These are phyloP conservation scores for Malurus elegans DNA, from an alignment of 2,113 vertebrate genomes.

Conservation along the genomic window DNA sequence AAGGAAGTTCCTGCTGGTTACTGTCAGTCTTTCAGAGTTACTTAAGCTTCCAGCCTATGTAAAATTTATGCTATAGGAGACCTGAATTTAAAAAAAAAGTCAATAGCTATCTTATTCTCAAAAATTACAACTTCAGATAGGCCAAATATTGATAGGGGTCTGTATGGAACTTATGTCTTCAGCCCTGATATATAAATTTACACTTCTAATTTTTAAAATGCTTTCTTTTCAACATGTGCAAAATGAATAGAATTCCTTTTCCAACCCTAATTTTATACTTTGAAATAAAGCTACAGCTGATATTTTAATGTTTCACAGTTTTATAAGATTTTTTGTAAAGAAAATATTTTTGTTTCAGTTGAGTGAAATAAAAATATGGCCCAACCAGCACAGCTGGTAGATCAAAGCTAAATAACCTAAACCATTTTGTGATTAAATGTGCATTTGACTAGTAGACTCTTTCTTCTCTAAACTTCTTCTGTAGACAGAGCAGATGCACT, in stretches of 20 bases:
- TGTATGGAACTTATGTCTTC: fast-evolving
- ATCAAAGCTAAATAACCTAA: background rate
- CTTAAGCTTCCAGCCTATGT: background rate
- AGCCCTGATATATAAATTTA: background rate
- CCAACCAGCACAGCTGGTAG: background rate
- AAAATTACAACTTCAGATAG: background rate
- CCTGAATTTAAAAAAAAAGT: background rate
- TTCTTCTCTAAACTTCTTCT: background rate
- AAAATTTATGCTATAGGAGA: background rate
- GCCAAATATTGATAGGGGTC: background rate
- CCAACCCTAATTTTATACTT: background rate
- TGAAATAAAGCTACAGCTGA: background rate
- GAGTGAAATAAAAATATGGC: background rate
- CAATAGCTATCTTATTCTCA: background rate
- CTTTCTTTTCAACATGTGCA: background rate
- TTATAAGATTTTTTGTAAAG: background rate
- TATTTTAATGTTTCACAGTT: background rate
- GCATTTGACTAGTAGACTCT: background rate
- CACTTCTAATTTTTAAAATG: background rate
- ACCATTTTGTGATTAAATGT: background rate
- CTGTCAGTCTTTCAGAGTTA: background rate
- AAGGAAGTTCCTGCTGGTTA: background rate
- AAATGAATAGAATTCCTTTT: background rate
- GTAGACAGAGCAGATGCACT: background rate
- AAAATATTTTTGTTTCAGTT: background rate